Percentiles rank a stretch among this genome's conserved stretches.
phyloP scores from a whole-genome alignment of 2,113 vertebrate species.

The Pseudorectes ferrugineus region DNA sequence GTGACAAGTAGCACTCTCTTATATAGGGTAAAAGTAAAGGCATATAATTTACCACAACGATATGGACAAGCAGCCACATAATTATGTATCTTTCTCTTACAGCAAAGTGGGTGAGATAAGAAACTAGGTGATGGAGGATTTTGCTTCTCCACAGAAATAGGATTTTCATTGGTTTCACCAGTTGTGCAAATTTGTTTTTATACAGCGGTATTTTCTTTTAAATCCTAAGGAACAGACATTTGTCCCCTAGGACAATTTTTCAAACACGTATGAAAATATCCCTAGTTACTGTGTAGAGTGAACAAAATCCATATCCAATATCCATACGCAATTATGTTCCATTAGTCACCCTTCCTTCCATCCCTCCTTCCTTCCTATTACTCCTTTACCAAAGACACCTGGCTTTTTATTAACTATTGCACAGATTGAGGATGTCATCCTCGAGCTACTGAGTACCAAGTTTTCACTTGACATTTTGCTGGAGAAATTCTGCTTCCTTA shows the following conservation, averaged over 20 bases:
- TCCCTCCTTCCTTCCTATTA: not conserved
- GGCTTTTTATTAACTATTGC: not conserved
- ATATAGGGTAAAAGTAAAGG: not conserved
- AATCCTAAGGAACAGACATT: not conserved
- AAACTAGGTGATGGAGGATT: slow-evolving; percentile 17
- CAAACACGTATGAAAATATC: slow-evolving; percentile 26
- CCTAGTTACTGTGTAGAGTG: not conserved
- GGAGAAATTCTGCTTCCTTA: not conserved
- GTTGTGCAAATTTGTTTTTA: slow-evolving; percentile 35
- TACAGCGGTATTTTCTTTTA: not conserved
- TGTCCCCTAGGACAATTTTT: slow-evolving; percentile 44
- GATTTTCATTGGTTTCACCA: slow-evolving; percentile 30
- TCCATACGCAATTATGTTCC: slow-evolving; percentile 55
- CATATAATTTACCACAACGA: not conserved
- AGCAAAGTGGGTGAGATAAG: slow-evolving; percentile 40
- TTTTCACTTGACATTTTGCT: slow-evolving; percentile 39
- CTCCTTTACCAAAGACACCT: not conserved
- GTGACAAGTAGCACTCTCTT: not conserved
- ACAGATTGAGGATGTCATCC: not conserved
- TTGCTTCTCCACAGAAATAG: slow-evolving; percentile 24
- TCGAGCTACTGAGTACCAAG: not conserved
- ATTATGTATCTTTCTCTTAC: slow-evolving; percentile 52
- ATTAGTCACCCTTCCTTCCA: slow-evolving; percentile 54
- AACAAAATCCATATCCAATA: slow-evolving; percentile 63
- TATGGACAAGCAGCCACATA: not conserved